Conservation (phyloP, 2,888 invertebrate species). For the Eupithecia dodoneata region DNA sequence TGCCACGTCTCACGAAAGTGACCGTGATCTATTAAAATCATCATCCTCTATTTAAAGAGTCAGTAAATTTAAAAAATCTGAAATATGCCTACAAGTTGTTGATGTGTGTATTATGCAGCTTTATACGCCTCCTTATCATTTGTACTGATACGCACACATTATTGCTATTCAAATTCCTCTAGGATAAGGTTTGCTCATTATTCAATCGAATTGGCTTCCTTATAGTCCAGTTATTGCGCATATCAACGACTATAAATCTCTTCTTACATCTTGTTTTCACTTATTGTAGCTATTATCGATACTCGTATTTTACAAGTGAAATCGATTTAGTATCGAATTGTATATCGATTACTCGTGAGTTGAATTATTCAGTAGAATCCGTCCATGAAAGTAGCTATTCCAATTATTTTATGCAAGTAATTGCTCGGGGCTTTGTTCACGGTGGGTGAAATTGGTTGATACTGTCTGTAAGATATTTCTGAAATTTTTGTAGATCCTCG, state of each 20-base stretch:
- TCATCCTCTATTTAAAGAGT: too few relatives aligned
- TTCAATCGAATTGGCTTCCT: slow-evolving; percentile 1
- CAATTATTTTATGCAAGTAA: slow-evolving; percentile 43
- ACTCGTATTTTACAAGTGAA: slow-evolving; percentile 48
- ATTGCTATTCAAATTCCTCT: slow-evolving; percentile 12
- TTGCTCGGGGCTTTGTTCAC: not conserved
- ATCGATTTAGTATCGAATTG: slow-evolving; percentile 59
- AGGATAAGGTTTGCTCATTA: not conserved
- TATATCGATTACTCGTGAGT: slow-evolving; percentile 61
- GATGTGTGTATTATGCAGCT: too few relatives aligned
- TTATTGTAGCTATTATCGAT: slow-evolving; percentile 23
- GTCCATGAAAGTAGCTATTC: slow-evolving; percentile 35
- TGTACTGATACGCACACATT: not conserved
- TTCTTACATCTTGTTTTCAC: slow-evolving; percentile 29
- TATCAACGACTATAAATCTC: slow-evolving; percentile 25
- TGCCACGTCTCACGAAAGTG: too few relatives aligned
- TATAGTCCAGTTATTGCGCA: slow-evolving; percentile 15
- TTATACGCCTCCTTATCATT: not conserved
- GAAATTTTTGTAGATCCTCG: not conserved
- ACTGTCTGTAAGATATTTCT: not conserved
- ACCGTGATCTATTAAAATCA: too few relatives aligned
- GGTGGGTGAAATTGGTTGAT: not conserved
- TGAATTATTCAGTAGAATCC: slow-evolving; percentile 61
- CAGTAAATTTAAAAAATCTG: too few relatives aligned
- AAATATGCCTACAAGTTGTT: too few relatives aligned